These are phyloP conservation scores for Pseudomyrmex dendroicus DNA, from an alignment of 1,140 invertebrate genomes.

Conservation along the genomic window DNA sequence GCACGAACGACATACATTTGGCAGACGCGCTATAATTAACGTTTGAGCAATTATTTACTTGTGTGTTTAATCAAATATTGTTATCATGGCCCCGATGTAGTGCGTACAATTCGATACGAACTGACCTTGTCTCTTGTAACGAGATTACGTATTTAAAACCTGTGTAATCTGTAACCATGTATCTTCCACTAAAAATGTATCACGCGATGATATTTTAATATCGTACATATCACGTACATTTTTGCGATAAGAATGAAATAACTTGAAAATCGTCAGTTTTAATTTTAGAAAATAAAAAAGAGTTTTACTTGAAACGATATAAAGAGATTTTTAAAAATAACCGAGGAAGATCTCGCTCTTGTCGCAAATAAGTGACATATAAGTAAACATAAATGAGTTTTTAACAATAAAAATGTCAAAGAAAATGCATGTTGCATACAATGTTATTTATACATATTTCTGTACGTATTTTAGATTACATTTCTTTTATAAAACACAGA, in stretches of 20 bases:
- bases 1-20: not conserved
- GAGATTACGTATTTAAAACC: not conserved
- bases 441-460: too few species aligned
- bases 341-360: too few species aligned
- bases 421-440: too few species aligned
- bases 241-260: not conserved
- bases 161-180: not conserved
- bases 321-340: too few species aligned
- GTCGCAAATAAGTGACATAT: too few species aligned
- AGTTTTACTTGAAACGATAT: too few species aligned
- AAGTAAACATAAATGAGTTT: too few species aligned
- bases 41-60: constrained; percentile 42
- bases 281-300: too few species aligned
- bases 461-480: too few species aligned
- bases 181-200: not conserved
- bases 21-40: constrained; percentile 36
- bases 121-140: constrained; percentile 40
- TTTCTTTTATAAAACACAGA: too few species aligned
- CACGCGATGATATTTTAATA: not conserved
- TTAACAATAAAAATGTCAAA: too few species aligned
- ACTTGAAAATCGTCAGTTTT: too few species aligned
- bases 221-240: not conserved
- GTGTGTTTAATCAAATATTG: constrained; percentile 67
- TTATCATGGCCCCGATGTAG: constrained; percentile 67
- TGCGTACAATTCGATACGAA: constrained; percentile 10